Conservation (phyloP, 2,888 invertebrate species). For the Stenichneumon culpator region DNA sequence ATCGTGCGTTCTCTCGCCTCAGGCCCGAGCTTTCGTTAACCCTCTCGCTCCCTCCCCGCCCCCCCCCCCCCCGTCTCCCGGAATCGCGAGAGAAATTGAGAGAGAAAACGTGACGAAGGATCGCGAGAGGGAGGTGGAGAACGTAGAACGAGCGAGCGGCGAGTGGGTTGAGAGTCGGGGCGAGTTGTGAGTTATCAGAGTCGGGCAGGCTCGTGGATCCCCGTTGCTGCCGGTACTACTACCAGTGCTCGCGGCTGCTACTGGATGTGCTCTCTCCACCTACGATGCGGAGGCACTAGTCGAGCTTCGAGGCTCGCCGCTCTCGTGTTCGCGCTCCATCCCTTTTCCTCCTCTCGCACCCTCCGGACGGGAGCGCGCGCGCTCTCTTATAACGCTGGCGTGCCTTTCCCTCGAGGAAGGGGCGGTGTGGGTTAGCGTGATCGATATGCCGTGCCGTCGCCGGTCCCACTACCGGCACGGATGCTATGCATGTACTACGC, state of each 20-base stretch:
- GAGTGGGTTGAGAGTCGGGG: conserved; percentile 22
- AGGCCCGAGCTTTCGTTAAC: conserved; percentile 25
- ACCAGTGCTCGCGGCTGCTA: conserved; percentile 4
- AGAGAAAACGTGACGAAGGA: conserved; percentile 16
- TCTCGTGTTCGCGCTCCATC: conserved; percentile 43
- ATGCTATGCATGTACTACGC: conserved; percentile 41
- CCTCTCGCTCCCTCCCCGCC: conserved; percentile 1
- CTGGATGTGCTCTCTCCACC: conserved; percentile 12
- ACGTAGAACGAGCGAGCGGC: conserved; percentile 24
- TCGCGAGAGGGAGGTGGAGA: conserved; percentile 7
- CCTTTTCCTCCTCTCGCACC: conserved; percentile 24
- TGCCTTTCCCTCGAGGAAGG: conserved; percentile 38
- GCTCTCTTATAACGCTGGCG: conserved; percentile 30
- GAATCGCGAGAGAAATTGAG: conserved; percentile 7
- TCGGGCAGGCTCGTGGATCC: conserved; percentile 50
- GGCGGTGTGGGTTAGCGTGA: conserved; percentile 49
- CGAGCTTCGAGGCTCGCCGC: conserved; percentile 52
- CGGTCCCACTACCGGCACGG: conserved; percentile 57
- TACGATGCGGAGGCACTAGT: conserved; percentile 29
- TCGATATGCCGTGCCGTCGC: conserved; percentile 69
- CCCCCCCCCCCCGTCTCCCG: neutral
- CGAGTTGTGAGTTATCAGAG: conserved; percentile 64
- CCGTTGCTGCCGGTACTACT: conserved; percentile 38
- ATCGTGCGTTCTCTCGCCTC: conserved; percentile 33
- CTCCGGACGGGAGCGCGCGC: neutral